Evolutionary conservation across 2,113 vertebrate genomes (phyloP).

Genomic region (Carassius gibelio): DNA sequence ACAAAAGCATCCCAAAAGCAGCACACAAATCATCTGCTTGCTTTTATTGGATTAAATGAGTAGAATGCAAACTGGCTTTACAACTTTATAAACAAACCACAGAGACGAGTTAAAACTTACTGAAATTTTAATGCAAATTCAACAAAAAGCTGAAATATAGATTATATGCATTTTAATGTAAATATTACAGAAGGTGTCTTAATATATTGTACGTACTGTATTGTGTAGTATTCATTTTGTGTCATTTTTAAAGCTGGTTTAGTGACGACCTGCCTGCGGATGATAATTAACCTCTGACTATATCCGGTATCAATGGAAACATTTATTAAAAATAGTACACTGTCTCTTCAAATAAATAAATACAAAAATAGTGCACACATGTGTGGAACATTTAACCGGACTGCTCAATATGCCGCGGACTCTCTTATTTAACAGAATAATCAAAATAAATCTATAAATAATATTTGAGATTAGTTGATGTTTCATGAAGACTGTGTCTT

Average conservation of each 20-base stretch:
- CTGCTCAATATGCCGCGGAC: too few relatives aligned
- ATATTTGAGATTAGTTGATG: background rate
- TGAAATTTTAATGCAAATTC: too few relatives aligned
- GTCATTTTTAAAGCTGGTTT: too few relatives aligned
- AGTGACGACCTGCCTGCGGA: too few relatives aligned
- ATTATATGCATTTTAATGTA: too few relatives aligned
- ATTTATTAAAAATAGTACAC: background rate
- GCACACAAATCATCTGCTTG: background rate
- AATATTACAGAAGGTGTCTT: too few relatives aligned
- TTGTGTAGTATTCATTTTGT: too few relatives aligned
- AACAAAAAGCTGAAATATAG: too few relatives aligned
- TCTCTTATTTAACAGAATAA: background rate
- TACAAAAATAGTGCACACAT: too few relatives aligned
- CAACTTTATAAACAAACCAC: background rate
- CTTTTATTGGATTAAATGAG: background rate
- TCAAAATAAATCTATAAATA: background rate
- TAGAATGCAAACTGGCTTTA: background rate
- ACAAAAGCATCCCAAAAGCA: background rate
- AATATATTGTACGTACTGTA: too few relatives aligned
- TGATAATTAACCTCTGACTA: background rate
- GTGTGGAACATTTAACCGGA: too few relatives aligned
- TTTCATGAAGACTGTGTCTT: background rate
- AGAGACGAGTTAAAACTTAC: background rate
- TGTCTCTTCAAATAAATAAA: background rate
- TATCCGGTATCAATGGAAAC: background rate